A percentile compares a stretch with the other conserved stretches of the same genome.
phyloP scores from a whole-genome alignment of 2,113 vertebrate genomes.

The Nycticorax nycticorax region DNA sequence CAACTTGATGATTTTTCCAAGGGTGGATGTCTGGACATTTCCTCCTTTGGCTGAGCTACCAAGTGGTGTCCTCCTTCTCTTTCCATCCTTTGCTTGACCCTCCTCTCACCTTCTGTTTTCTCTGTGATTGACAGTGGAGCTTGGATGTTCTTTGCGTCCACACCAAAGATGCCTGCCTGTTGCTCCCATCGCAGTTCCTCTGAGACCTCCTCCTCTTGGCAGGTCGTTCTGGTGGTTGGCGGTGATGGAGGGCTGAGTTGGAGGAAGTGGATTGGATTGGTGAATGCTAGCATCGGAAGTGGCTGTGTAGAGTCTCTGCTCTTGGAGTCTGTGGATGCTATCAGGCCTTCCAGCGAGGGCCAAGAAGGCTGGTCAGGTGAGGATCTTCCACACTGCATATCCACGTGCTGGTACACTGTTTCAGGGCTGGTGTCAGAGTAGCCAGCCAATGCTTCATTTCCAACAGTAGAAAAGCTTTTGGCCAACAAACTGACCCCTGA shows the following conservation, averaged over 20 bases:
- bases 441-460: background rate
- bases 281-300: slow-evolving; percentile 67
- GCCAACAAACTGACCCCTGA: slow-evolving; percentile 7
- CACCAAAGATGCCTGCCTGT: background rate
- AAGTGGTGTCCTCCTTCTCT: background rate
- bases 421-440: background rate
- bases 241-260: slow-evolving; percentile 59
- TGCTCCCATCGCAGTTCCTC: background rate
- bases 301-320: background rate
- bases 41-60: background rate
- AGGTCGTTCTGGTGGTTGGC: background rate
- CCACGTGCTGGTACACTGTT: background rate
- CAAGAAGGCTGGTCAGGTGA: slow-evolving; percentile 44
- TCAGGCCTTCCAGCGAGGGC: slow-evolving; percentile 35
- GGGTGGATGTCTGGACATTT: slow-evolving; percentile 25
- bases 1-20: slow-evolving; percentile 80
- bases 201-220: background rate
- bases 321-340: background rate
- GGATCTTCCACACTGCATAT: background rate
- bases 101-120: background rate
- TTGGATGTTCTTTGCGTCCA: background rate
- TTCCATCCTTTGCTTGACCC: background rate
- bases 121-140: background rate
- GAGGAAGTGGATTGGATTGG: slow-evolving; percentile 66
- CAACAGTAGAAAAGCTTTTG: slow-evolving; percentile 1